Evolutionary conservation across 92 coral and sea anemone genomes (phyloP), one percentile per base, ranked within the genome.

Genomic region (Epizoanthus stellaris): DNA sequence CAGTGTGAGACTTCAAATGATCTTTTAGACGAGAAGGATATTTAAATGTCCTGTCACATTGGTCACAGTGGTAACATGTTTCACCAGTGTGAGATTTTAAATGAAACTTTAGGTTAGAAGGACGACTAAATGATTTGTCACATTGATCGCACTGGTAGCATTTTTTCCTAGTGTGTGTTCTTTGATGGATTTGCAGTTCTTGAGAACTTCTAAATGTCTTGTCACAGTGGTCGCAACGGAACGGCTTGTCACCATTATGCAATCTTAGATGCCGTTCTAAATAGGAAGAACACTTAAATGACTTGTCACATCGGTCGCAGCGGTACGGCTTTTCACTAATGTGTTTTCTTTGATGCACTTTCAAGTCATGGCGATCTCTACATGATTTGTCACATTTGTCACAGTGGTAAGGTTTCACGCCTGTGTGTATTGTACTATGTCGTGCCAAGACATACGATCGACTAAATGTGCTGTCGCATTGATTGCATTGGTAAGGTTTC

Each of bases 141-240:
- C 93, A 91, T 68, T 87, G 34, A 47, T 57, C 80, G 67, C 93
- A 91, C 58, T 38, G 85, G 45, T 13, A 87, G 0, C 90, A 90
- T 67, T 87, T 90, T 45, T 90, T 86, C 4, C 90, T 87, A 0
- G 91, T 77, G 60, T 87, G 93, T 20, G 88, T 70, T 7, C 88
- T 64, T 14, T 70, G 67, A 62, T 91, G 93, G 67, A 85, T 79
- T 6, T 82, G 64, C 40, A 91, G 84, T 38, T 85, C 89, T 10
- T 72, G 15, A 38, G 72, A 86, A 39, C 85, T 90, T 14, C 79
- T 57, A 20, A 91, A 91, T 9, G 89, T 57, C 25, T 87, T 87
- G 17, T 82, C 91, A 59, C 93, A 91, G 19, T 71, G 91, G 17
- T 58, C 67, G 72, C 93, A 91, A 34, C 88, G 80, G 80, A 84